A percentile compares a stretch with the other conserved stretches of the same genome.
These are phyloP conservation scores for Lissonota sp. DNA, from an alignment of 2,888 invertebrate genomes.

Conservation along the genomic window DNA sequence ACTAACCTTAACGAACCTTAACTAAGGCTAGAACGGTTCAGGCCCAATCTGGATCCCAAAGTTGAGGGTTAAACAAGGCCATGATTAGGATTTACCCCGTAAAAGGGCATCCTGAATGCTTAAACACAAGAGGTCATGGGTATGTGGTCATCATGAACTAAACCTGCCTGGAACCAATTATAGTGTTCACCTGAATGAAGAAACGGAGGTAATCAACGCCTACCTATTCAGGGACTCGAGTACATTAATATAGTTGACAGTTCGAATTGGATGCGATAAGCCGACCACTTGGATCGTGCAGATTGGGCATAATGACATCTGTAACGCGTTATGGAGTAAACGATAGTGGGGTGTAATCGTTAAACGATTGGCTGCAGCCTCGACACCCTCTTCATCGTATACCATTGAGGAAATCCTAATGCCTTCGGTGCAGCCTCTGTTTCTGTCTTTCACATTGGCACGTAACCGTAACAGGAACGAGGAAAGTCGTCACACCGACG, in stretches of 20 bases:
- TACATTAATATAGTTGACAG: constrained; percentile 14
- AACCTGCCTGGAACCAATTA: too few relatives aligned
- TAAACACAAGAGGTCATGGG: too few relatives aligned
- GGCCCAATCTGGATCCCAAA: too few relatives aligned
- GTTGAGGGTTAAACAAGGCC: too few relatives aligned
- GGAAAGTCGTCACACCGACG: constrained; percentile 46
- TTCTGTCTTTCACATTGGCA: constrained; percentile 37
- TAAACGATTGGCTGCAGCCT: constrained; percentile 82
- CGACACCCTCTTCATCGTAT: constrained; percentile 61
- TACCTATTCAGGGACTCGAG: background rate
- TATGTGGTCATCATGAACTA: too few relatives aligned
- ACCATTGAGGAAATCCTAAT: constrained; percentile 62
- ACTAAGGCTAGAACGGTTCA: too few relatives aligned
- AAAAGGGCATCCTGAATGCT: too few relatives aligned
- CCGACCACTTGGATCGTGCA: constrained; percentile 63
- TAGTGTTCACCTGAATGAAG: background rate
- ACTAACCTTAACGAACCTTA: too few relatives aligned
- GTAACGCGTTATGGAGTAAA: constrained; percentile 81
- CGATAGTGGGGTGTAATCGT: constrained; percentile 82
- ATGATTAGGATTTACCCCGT: too few relatives aligned
- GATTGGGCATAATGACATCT: constrained; percentile 79
- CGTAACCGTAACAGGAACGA: constrained; percentile 40
- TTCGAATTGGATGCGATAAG: constrained; percentile 34
- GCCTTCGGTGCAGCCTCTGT: constrained; percentile 60
- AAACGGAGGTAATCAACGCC: background rate